phyloP scores from a whole-genome alignment of 2,888 invertebrate species.

The Parapristionchus giblindavisi region DNA sequence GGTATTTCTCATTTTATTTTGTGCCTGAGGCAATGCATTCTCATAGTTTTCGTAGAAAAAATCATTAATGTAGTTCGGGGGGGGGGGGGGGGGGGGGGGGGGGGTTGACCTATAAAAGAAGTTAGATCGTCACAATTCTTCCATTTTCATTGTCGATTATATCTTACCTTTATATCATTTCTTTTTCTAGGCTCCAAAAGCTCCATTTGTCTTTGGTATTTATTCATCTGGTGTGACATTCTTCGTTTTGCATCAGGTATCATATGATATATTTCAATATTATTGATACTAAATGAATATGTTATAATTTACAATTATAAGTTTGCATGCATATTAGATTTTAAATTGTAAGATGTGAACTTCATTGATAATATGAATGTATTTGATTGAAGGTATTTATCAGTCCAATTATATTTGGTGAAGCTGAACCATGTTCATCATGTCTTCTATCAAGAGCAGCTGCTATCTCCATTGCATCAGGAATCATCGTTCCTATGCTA shows the following conservation, averaged over 20 bases:
- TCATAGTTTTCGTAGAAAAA: too few relatives aligned
- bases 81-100: too few relatives aligned
- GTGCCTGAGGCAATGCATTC: too few relatives aligned
- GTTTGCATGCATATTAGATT: too few relatives aligned
- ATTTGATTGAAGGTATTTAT: constrained; percentile 37
- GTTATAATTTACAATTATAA: too few relatives aligned
- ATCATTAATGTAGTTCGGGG: too few relatives aligned
- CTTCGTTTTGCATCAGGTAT: constrained; percentile 58
- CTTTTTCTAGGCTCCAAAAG: constrained; percentile 49
- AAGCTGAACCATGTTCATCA: constrained; percentile 45
- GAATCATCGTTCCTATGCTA: constrained; percentile 57
- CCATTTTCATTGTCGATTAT: neutral
- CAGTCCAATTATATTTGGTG: constrained; percentile 37
- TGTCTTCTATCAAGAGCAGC: constrained; percentile 41
- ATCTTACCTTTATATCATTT: neutral
- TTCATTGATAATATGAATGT: neutral
- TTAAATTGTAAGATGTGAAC: neutral
- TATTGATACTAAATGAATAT: too few relatives aligned
- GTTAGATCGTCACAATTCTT: too few relatives aligned
- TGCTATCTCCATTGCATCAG: constrained; percentile 52
- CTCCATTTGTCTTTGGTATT: constrained; percentile 57
- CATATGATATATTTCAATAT: too few relatives aligned
- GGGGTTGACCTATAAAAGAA: too few relatives aligned
- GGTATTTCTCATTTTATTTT: too few relatives aligned
- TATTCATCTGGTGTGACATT: constrained; percentile 60